Evolutionary conservation across 2,113 vertebrate genomes (phyloP), one percentile per base, ranked within the genome.

Genomic region (Ctenodactylus gundi): DNA sequence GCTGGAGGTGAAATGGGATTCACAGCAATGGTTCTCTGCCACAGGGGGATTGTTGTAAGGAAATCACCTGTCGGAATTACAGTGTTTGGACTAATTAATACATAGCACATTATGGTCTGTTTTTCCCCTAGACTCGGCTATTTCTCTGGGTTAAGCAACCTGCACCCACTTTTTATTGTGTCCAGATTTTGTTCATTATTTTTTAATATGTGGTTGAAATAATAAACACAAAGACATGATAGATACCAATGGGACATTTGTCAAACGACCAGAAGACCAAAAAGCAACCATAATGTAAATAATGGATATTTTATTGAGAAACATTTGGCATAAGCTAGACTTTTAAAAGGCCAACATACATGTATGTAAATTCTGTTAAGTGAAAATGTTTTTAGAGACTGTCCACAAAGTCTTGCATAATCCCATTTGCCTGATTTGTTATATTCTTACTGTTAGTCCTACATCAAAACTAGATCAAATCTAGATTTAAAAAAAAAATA

Each of bases 401-500:
- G 70, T 88, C 76, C 65, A 70, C 41, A 88, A 92, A 96, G 95
- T 81, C n/a, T 90, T 93, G 81, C 82, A 92, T 60, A 95, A 94
- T 78, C 68, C 62, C 73, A 81, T 49, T 97, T 93, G 87, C 82
- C 20, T 93, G 46, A 80, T 96, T 92, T 53, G 70, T 95, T 92
- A 85, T 95, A 90, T 90, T 84, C 67, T 41, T 93, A 60, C 88
- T 75, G 84, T 94, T 84, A 92, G 41, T 64, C 15, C 44, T 68
- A 70, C 78, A 95, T 94, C 85, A 72, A 91, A 96, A 85, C 83
- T 95, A 92, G 73, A 91, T 88, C 34, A 76, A 68, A 94, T 90
- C 82, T 92, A 62, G 55, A 85, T 88, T 81, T 70, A 36, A 49
- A 57, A 77, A 90, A 72, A 46, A 85, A 88, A 86, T 65, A 39